Evolutionary conservation across 2,113 vertebrate genomes (phyloP), one percentile per base, ranked within the genome.

Genomic region (Mirza zaza): DNA sequence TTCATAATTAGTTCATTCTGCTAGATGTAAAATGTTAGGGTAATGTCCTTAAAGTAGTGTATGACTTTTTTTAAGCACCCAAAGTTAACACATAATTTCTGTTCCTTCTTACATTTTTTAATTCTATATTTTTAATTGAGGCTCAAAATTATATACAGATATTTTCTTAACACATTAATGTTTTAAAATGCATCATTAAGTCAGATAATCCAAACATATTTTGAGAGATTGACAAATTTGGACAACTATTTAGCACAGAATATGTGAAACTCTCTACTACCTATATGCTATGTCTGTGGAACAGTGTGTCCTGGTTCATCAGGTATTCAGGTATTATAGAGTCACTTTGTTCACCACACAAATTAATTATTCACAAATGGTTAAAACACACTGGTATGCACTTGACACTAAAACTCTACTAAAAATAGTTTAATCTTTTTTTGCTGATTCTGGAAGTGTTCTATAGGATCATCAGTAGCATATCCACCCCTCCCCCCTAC

Each of bases 1-100:
- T 98, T 99, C 95, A 98, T 99, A 99, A 99, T 99, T 99, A 99
- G 98, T 97, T 99, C 98, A 98, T 98, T 98, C 98, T 98, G 81
- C 96, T 98, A 97, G 96, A 98, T 98, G 96, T 98, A 98, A 98
- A 98, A 98, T 98, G 98, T 98, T 98, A 98, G 95, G 97, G 95
- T 85, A 95, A 92, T 97, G 94, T 94, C 98, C 97, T 98, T 98
- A 98, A 98, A 98, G 96, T 98, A 97, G 96, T 95, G 96, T 95
- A 77, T 97, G 95, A 94, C 97, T 89, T 97, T 96, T 96, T 96
- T 76, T 73, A 93, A 91, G 84, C 39, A 88, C 20, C 39, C 52
- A 90, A 92, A 98, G 92, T 97, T 98, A 98, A 97, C 95, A 93
- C 96, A 96, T 96, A 95, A 96, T 96, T 98, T 90, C 67, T 87